A percentile compares a stretch with the other conserved stretches of the same genome.
Conservation (phyloP, 2,797 vertebrate genomes). For the Sebastes paucispinis region DNA sequence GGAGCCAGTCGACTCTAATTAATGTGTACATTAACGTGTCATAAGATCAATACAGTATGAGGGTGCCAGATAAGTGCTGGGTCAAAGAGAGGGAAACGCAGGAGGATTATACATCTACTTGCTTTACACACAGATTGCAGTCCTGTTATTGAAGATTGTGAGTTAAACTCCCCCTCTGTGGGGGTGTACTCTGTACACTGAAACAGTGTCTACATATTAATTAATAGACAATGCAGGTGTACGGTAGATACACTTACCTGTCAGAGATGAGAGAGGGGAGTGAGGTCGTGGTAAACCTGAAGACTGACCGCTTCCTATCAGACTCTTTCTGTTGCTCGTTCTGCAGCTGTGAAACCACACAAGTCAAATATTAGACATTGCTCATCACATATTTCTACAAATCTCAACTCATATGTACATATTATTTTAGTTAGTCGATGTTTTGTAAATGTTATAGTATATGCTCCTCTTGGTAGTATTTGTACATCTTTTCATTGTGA, state of each 20-base stretch:
- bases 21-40: not conserved
- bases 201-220: not conserved
- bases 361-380: constrained; percentile 37
- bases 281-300: constrained; percentile 93
- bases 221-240: not conserved
- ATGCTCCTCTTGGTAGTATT: not conserved
- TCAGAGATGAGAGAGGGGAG: constrained; percentile 94
- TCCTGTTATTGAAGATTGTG: constrained; percentile 13
- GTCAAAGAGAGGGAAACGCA: not conserved
- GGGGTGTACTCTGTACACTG: not conserved
- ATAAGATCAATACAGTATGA: not conserved
- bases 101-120: not conserved
- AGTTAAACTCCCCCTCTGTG: constrained; percentile 7
- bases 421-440: not conserved
- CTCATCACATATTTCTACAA: not conserved
- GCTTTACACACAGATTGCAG: constrained; percentile 32
- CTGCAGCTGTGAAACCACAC: constrained; percentile 88
- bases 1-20: not conserved
- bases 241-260: constrained; percentile 82
- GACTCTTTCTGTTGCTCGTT: constrained; percentile 96
- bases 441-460: not conserved
- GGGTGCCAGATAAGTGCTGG: no score
- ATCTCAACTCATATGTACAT: not conserved
- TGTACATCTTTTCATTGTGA: not conserved
- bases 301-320: constrained; percentile 95